Percentiles rank a stretch among this genome's conserved stretches.
phyloP scores from a whole-genome alignment of 2,113 vertebrate genomes.

The Echinops telfairi region DNA sequence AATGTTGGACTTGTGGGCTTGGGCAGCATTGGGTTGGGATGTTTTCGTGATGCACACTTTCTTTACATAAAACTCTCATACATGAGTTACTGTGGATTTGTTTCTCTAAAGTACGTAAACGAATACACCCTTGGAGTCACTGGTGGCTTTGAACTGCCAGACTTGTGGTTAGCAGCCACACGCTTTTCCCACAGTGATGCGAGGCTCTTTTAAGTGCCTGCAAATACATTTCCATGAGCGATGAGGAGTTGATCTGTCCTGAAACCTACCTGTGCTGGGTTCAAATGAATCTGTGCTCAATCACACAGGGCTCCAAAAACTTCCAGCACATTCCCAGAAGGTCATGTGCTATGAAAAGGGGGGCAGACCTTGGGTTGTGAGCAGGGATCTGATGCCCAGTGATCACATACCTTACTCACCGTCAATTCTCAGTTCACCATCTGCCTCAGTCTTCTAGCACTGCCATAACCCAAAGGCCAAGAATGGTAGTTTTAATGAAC shows the following conservation, averaged over 20 bases:
- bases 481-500: neutral
- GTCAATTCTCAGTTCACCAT: rapidly evolving
- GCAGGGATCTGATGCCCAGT: rapidly evolving
- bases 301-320: neutral
- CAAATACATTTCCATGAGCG: neutral
- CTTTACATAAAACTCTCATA: too few species aligned
- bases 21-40: too few species aligned
- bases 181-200: too few species aligned
- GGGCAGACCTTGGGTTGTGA: too few species aligned
- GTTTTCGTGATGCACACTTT: too few species aligned
- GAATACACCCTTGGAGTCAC: too few species aligned
- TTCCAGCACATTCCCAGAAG: neutral
- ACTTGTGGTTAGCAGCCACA: too few species aligned
- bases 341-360: neutral
- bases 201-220: too few species aligned
- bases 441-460: neutral
- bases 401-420: neutral
- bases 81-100: too few species aligned
- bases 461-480: neutral
- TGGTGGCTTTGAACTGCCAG: too few species aligned
- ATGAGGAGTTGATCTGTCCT: neutral
- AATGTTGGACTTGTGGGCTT: too few species aligned
- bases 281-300: neutral
- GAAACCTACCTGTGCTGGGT: neutral
- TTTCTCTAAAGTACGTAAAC: too few species aligned